These are phyloP conservation scores for Anastrepha ludens DNA, from an alignment of 1,140 invertebrate genomes.

Conservation along the genomic window DNA sequence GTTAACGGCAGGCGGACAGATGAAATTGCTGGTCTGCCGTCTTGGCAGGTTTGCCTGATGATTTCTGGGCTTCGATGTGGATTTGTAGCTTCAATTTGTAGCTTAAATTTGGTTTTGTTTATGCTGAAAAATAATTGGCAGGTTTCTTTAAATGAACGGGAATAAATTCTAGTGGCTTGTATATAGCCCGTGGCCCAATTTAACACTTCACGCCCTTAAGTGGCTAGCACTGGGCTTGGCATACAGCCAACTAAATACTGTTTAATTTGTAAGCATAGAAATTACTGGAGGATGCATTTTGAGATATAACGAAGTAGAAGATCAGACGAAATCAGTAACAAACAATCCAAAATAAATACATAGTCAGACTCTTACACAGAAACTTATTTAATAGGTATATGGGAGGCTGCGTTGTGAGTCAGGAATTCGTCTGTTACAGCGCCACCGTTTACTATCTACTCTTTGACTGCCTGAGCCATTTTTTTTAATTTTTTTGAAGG, in stretches of 20 bases:
- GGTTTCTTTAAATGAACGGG: not conserved
- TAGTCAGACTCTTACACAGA: too few relatives aligned
- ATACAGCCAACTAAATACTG: too few relatives aligned
- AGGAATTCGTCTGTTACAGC: too few relatives aligned
- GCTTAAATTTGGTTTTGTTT: slow-evolving; percentile 3
- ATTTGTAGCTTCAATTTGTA: not conserved
- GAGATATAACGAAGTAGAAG: too few relatives aligned
- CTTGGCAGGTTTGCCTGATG: not conserved
- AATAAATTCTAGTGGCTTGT: not conserved
- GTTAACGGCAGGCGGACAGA: slow-evolving; percentile 36
- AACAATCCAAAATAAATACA: too few relatives aligned
- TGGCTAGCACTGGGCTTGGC: not conserved
- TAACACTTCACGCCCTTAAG: slow-evolving; percentile 3
- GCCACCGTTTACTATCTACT: too few relatives aligned
- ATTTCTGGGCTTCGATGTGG: not conserved
- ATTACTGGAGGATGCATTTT: too few relatives aligned
- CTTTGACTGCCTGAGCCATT: too few relatives aligned
- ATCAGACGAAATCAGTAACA: too few relatives aligned
- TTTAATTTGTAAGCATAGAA: not conserved
- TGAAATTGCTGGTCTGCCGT: not conserved
- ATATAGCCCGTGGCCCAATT: not conserved
- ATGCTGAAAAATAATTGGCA: slow-evolving; percentile 10
- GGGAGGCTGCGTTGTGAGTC: too few relatives aligned
- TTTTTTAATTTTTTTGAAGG: too few relatives aligned
- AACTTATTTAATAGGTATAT: too few relatives aligned